A percentile compares a stretch with the other conserved stretches of the same genome.
phyloP scores from a whole-genome alignment of 2,888 invertebrate species.

The Apodemia zela region DNA sequence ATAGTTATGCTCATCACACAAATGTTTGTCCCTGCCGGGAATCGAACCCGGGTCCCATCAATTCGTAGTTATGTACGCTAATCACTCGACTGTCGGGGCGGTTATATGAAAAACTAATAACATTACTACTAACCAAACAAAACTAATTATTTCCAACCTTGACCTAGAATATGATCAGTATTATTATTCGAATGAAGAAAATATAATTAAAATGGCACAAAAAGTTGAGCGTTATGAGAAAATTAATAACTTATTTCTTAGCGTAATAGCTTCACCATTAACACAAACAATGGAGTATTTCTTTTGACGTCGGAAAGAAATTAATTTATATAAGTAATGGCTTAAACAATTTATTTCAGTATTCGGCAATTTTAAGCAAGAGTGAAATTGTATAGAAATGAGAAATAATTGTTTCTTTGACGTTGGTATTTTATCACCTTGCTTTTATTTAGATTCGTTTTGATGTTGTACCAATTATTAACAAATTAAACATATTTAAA shows the following conservation, averaged over 20 bases:
- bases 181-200: background rate
- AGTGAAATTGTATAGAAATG: background rate
- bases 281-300: background rate
- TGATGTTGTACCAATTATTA: too few species aligned
- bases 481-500: too few species aligned
- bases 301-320: background rate
- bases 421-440: background rate
- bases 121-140: background rate
- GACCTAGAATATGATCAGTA: background rate
- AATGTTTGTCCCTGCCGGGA: too few species aligned
- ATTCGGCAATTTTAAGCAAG: background rate
- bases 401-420: background rate
- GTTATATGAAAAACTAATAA: background rate
- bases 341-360: background rate
- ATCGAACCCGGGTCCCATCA: too few species aligned
- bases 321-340: background rate
- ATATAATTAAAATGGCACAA: background rate
- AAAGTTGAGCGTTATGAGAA: background rate
- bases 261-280: background rate
- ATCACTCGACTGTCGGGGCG: too few species aligned
- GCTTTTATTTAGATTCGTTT: too few species aligned
- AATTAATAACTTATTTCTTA: constrained; percentile 1
- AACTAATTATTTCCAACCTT: background rate
- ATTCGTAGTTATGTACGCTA: too few species aligned
- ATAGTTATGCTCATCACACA: too few species aligned